Base-by-base conservation (phyloP, 2,113 vertebrate genomes). In the Diphyllodes magnificus region DNA sequence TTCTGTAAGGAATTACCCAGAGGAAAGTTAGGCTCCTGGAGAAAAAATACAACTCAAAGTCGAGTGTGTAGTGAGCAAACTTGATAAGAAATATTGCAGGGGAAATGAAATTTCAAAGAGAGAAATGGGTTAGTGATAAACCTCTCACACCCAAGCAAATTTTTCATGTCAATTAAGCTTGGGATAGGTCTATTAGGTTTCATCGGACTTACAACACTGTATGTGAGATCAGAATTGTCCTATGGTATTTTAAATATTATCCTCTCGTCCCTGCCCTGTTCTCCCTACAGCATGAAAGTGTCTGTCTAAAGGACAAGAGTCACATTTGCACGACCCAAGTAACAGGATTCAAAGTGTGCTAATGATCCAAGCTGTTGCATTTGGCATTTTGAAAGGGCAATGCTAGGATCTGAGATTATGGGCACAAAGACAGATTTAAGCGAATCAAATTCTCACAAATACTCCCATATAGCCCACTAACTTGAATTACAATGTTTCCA, bases 331-430 rank as follows among this genome's bases (percentile, higher is more conserved):
- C 0, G 20, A 95, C 85, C 87, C 71, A 94, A 80, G 86, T 82
- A 95, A 73, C 66, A 80, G 87, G 80, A 94, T 66, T 94, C 84
- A 94, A 95, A 94, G 90, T 59, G 85, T 90, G 71, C 54, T 95
- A 95, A 96, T 80, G 92, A 95, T 90, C 84, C 84, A 88, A 95
- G 92, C 85, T 95, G 90, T 60, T 77, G 59, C 63, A 56, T 91
- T 73, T 96, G 91, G 85, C 94, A 95, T 95, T 97, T 97, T 88
- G 82, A 97, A 97, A 95, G 95, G 90, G 93, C 93, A 97, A 13
- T 51, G 75, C 50, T 86, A 79, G 82, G 70, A 95, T 95, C 70
- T 91, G 66, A 95, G 89, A 92, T 92, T 95, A 94, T 33, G 59
- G 75, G 71, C 56, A 93, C 51, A 91, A 96, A 95, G 90, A 80